phyloP scores from a whole-genome alignment of 2,888 invertebrate genomes.

The Frankliniella intonsa region DNA sequence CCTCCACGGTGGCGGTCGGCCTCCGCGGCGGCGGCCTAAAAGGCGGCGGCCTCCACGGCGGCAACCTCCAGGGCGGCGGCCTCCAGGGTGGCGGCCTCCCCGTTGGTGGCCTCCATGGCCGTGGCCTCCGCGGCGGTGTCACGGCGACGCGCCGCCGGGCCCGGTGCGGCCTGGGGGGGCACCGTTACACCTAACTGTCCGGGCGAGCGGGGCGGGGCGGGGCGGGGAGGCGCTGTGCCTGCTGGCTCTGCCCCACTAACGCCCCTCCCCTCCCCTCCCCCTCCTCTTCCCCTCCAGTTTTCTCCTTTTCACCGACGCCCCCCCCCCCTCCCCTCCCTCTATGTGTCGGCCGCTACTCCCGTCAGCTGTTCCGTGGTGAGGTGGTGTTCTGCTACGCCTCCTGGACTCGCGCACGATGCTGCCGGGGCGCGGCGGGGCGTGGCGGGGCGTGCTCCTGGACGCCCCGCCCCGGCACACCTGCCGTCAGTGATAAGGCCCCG shows the following conservation, averaged over 20 bases:
- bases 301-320: constrained; percentile 9
- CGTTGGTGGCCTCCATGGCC: too few relatives aligned
- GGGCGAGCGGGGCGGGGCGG: neutral
- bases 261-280: neutral
- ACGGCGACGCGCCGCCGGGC: neutral
- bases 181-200: constrained; percentile 24
- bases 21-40: too few relatives aligned
- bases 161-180: neutral
- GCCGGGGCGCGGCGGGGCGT: neutral
- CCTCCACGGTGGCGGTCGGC: too few relatives aligned
- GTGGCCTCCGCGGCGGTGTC: too few relatives aligned
- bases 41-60: too few relatives aligned
- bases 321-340: neutral
- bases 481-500: neutral
- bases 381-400: neutral
- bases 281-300: neutral
- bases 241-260: constrained; percentile 10
- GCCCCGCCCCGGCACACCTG: neutral
- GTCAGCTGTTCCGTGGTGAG: neutral
- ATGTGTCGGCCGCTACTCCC: neutral
- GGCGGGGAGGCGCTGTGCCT: neutral
- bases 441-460: neutral
- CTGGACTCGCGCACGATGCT: neutral
- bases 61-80: too few relatives aligned
- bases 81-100: too few relatives aligned